Base-by-base conservation (phyloP, 2,797 vertebrate species). In the Allobates femoralis region DNA sequence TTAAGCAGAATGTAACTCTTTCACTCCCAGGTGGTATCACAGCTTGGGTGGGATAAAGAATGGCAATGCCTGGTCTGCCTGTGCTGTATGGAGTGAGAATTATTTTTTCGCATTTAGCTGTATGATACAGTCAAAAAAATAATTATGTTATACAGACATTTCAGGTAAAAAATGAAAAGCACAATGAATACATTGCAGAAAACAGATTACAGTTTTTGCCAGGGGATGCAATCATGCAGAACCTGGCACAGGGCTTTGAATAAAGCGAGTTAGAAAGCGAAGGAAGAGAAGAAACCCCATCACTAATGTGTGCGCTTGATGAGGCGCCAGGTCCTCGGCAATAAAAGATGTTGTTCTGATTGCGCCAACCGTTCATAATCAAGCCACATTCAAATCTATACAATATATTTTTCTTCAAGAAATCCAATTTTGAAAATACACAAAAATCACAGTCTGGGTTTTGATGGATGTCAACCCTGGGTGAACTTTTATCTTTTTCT, bases 321-420 rank as follows among this genome's bases (percentile, higher is more conserved):
- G 81, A 83, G 81, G 51, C n/a, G 69, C 81, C 81, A 74, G 34
- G 32, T 83, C 37, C 81, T 60, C 81, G n/a, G 37, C 69, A 73
- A 74, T 83, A 83, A 83, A 83, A 75, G 69, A 83, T 75, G 69
- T 83, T 83, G 69, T 83, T 83, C 81, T 83, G 81, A 83, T 83
- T 83, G 81, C 55, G 55, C 81, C 81, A 83, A 41, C 19, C 53
- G 55, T 21, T 58, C 55, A 69, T 73, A 83, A 83, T 83, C 81
- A 83, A 71, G 53, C 16, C 23, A 34, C 81, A 83, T 75, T 83
- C 81, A 83, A 11, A 74, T 34, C 26, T n/a, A 46, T 60, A 75
- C 81, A 83, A 83, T 83, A 73, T 60, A 75, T 62, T 83, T 83
- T 71, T 53, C 55, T 56, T 60, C 28, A 58, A 74, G 69, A 11